Base-by-base conservation (phyloP, 2,888 invertebrate species). In the Caenorhabditis wallacei region DNA sequence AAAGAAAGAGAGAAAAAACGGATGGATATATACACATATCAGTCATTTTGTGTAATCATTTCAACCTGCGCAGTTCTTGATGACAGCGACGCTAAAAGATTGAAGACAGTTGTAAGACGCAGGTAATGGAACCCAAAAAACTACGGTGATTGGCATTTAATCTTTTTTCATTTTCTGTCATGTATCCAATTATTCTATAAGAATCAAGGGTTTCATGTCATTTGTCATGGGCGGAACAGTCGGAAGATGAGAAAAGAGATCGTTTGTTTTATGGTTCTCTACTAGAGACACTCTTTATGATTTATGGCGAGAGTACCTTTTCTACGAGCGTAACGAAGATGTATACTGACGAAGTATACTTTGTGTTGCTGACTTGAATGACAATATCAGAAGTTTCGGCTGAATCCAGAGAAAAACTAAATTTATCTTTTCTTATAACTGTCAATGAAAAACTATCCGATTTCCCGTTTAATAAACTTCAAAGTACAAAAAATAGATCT, bases 1-100 rank as follows among this genome's bases (percentile, higher is more conserved):
- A 30, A 56, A 35, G 26, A 35, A 56, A 56, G n/a, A 56, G 53
- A 37, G 56, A 51, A 51, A 51, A 66, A 40, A 48, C 46, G 53
- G 66, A 66, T 51, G 64, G 64, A 64, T 64, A 64, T 64, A 64
- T 66, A 66, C 66, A 53, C 51, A 66, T 37, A 66, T 66, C 66
- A 53, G 66, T 66, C 51, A 66, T 53, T 66, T 66, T 66, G 53
- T 66, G 66, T 66, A 66, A 66, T 66, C 66, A 66, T 20, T 64
- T 46, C 64, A 66, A 66, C 66, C 66, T 66, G 66, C 66, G 66
- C 66, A 66, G 53, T 66, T 66, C 66, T 53, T 51, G 66, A 24
- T 13, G 53, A 51, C 30, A 18, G 18, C 18, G 37, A 22, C 11
- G 22, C 22, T 3, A 53, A 66, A 30, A 66, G 66, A 66, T 16